Evolutionary conservation across 2,797 vertebrate genomes (phyloP).

Genomic region (Rhadinocentrus ornatus): DNA sequence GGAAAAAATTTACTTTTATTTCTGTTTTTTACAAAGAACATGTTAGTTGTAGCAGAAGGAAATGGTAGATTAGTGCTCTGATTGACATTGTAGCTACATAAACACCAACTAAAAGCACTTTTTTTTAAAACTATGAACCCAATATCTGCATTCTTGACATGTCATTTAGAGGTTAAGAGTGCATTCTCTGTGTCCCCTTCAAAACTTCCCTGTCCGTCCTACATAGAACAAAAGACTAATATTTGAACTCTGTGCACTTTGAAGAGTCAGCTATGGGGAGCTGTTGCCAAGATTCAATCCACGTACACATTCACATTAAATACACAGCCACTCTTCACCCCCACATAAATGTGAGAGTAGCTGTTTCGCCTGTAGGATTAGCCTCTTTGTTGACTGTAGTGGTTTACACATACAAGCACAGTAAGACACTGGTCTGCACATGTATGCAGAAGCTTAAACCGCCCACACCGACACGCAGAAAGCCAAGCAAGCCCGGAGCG

Average conservation of each 20-base stretch:
- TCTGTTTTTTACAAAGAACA: neutral
- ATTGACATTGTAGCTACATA: neutral
- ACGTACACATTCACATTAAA: conserved; percentile 32
- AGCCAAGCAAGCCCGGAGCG: conserved; percentile 49
- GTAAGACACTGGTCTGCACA: conserved; percentile 46
- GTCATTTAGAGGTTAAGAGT: conserved; percentile 26
- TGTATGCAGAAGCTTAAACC: conserved; percentile 66
- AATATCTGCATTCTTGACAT: neutral
- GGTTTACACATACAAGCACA: conserved; percentile 59
- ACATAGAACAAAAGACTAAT: conserved; percentile 24
- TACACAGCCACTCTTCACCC: conserved; percentile 45
- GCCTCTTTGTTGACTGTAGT: conserved; percentile 70
- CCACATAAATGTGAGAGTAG: conserved; percentile 55
- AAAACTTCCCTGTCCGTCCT: conserved; percentile 8
- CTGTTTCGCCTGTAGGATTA: conserved; percentile 68
- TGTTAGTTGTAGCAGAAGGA: neutral
- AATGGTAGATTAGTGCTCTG: neutral
- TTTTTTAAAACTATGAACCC: neutral
- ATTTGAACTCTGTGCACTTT: conserved; percentile 55
- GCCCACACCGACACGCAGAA: conserved; percentile 60
- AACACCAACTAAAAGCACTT: neutral
- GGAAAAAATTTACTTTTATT: neutral
- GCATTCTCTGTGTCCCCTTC: conserved; percentile 1
- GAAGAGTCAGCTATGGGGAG: conserved; percentile 39
- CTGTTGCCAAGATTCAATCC: conserved; percentile 36